A percentile compares a stretch with the other conserved stretches of the same genome.
phyloP scores from a whole-genome alignment of 53 echinoderm and acorn worm genomes.

The Apostichopus leukothele region DNA sequence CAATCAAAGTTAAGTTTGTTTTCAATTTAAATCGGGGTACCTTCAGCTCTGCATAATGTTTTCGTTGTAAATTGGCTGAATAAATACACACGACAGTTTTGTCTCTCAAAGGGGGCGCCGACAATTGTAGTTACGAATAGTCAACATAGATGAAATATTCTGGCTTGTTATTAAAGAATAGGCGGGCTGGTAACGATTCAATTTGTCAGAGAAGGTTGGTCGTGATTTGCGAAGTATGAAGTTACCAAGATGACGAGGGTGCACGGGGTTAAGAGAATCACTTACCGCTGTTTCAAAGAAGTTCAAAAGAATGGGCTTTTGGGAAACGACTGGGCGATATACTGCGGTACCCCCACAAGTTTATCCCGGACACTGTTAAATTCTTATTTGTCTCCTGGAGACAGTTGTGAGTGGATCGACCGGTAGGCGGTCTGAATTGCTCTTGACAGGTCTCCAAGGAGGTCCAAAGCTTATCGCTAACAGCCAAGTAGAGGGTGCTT shows the following conservation, averaged over 20 bases:
- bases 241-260: slow-evolving; percentile 28
- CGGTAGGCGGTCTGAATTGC: slow-evolving; percentile 29
- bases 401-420: slow-evolving; percentile 41
- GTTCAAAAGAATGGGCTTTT: background rate
- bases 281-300: slow-evolving; percentile 22
- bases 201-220: slow-evolving; percentile 35
- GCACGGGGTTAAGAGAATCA: slow-evolving; percentile 33
- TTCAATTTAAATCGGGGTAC: slow-evolving; percentile 47
- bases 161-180: slow-evolving; percentile 27
- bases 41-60: slow-evolving; percentile 39
- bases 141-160: slow-evolving; percentile 44
- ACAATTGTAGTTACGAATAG: slow-evolving; percentile 17
- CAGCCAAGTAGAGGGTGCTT: slow-evolving; percentile 24
- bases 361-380: slow-evolving; percentile 40
- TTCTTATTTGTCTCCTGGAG: slow-evolving; percentile 40
- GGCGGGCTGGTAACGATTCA: slow-evolving; percentile 29
- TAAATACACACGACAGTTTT: slow-evolving; percentile 42
- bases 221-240: slow-evolving; percentile 37
- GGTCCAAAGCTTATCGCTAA: slow-evolving; percentile 46
- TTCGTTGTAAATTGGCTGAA: slow-evolving; percentile 52
- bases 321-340: background rate
- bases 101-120: slow-evolving; percentile 41
- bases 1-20: slow-evolving; percentile 45
- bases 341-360: no score
- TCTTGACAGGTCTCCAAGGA: slow-evolving; percentile 39